Conservation (phyloP, 2,113 vertebrate species). For the Mola mola region DNA sequence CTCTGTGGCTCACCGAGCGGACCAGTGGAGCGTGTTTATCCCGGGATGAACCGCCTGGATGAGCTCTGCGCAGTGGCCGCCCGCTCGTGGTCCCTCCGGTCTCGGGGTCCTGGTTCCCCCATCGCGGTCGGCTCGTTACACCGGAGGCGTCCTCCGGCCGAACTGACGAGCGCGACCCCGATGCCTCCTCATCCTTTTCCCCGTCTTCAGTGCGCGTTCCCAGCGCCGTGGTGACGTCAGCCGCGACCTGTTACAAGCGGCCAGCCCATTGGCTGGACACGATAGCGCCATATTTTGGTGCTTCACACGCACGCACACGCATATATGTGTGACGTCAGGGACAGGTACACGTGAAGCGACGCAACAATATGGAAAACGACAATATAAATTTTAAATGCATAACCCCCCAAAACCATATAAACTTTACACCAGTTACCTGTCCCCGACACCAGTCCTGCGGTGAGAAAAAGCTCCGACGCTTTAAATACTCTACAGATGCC, state of each 20-base stretch:
- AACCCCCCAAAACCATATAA: no score
- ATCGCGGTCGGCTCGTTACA: constrained; percentile 69
- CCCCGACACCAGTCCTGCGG: no score
- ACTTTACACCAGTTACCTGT: no score
- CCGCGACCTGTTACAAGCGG: constrained; percentile 58
- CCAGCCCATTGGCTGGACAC: constrained; percentile 72
- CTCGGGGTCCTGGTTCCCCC: constrained; percentile 72
- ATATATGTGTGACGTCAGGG: constrained; percentile 48
- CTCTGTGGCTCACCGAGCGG: constrained; percentile 33
- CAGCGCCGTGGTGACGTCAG: constrained; percentile 72
- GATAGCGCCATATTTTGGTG: constrained; percentile 82
- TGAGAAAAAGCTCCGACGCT: no score
- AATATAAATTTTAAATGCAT: no score
- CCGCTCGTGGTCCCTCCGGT: constrained; percentile 67
- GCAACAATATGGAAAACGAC: no score
- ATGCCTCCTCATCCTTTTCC: constrained; percentile 45
- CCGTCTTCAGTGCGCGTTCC: constrained; percentile 58
- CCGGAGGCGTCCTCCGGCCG: constrained; percentile 60
- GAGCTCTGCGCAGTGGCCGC: constrained; percentile 49
- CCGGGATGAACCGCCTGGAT: constrained; percentile 62
- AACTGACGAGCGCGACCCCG: constrained; percentile 73
- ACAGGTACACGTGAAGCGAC: no score
- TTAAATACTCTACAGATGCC: no score
- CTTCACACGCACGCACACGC: constrained; percentile 47
- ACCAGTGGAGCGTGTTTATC: constrained; percentile 31